These are phyloP conservation scores for Trogon melanurus DNA, from an alignment of 2,113 vertebrate genomes.

Conservation along the genomic window DNA sequence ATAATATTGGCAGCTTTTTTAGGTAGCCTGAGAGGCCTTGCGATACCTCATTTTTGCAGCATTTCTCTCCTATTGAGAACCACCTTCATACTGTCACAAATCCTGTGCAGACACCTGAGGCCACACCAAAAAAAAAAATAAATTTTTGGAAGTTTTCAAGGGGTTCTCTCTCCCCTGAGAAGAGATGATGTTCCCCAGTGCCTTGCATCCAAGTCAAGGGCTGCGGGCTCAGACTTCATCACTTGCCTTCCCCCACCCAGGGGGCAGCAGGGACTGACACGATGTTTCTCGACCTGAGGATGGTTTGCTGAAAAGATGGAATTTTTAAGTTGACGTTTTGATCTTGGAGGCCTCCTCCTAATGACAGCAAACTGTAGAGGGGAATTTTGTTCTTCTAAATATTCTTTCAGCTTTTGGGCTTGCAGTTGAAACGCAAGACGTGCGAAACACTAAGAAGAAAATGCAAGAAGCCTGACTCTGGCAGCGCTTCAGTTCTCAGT, in stretches of 20 bases:
- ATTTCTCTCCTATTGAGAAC: not conserved
- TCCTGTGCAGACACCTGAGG: not conserved
- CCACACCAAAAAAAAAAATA: not conserved
- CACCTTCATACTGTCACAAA: not conserved
- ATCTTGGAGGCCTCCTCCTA: not conserved
- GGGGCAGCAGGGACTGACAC: not conserved
- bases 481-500: not conserved
- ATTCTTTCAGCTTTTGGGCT: not conserved
- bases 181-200: not conserved
- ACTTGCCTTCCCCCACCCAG: not conserved
- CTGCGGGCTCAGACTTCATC: not conserved
- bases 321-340: not conserved
- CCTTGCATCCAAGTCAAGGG: not conserved
- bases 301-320: not conserved
- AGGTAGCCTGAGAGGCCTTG: not conserved
- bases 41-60: not conserved
- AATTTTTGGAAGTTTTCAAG: not conserved
- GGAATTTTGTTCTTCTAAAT: not conserved
- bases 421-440: accelerated
- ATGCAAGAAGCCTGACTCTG: not conserved
- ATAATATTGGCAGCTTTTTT: not conserved
- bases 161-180: not conserved
- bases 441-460: not conserved
- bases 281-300: accelerated
- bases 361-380: not conserved